Percentiles rank a stretch among this genome's conserved stretches.
Evolutionary conservation across 2,888 invertebrate genomes (phyloP).

Genomic region (Rhorus exstirpatorius): DNA sequence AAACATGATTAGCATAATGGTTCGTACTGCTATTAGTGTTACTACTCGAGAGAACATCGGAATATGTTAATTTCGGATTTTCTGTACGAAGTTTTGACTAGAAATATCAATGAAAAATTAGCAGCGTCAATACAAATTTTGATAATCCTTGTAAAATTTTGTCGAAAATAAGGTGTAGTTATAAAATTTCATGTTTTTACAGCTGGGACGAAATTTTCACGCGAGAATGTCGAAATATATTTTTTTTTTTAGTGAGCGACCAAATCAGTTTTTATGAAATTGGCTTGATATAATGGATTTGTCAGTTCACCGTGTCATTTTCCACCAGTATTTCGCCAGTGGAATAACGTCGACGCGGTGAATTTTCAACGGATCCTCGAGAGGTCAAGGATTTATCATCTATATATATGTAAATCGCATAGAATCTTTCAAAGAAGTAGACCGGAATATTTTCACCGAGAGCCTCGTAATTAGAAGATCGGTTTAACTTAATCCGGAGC

Average conservation of each 20-base stretch:
- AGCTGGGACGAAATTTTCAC: not conserved
- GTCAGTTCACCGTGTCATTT: not conserved
- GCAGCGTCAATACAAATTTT: not conserved
- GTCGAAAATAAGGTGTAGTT: not conserved
- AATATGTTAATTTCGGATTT: conserved; percentile 57
- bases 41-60: conserved; percentile 26
- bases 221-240: not conserved
- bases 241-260: not conserved
- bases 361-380: conserved; percentile 50
- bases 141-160: not conserved
- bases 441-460: conserved; percentile 65
- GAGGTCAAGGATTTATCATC: conserved; percentile 57
- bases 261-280: not conserved
- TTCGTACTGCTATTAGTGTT: conserved; percentile 32
- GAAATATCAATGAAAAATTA: not conserved
- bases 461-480: conserved; percentile 65
- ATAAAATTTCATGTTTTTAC: not conserved
- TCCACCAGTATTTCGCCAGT: not conserved
- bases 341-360: conserved; percentile 29
- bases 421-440: conserved; percentile 57
- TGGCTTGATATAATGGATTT: not conserved
- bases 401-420: conserved; percentile 17
- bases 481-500: conserved; percentile 64
- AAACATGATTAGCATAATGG: conserved; percentile 69
- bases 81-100: conserved; percentile 20